A percentile compares a stretch with the other conserved stretches of the same genome.
Evolutionary conservation across 2,113 vertebrate genomes (phyloP).

Genomic region (Clupea harengus): DNA sequence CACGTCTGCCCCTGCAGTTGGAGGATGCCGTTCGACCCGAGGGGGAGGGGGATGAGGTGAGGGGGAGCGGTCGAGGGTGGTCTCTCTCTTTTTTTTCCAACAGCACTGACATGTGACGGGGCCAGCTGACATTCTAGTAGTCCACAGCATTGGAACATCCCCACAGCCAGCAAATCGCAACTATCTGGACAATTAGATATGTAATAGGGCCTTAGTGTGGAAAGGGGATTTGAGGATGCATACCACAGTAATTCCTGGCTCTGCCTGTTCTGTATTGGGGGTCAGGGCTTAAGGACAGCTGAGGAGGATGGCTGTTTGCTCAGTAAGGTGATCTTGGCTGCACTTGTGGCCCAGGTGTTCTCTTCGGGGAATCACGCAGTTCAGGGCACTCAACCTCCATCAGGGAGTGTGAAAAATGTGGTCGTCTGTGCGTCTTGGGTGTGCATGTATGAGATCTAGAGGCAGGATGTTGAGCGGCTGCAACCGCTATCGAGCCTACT

Average conservation of each 20-base stretch:
- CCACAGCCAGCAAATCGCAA: not conserved
- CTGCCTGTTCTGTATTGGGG: not conserved
- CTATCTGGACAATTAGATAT: conserved; percentile 5
- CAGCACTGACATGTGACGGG: not conserved
- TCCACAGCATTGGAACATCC: not conserved
- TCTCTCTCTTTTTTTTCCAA: too few relatives aligned
- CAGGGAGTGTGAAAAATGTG: not conserved
- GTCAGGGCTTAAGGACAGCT: conserved; percentile 16
- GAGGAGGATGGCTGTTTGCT: conserved; percentile 14
- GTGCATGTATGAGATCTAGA: not conserved
- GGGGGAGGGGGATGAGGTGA: conserved; percentile 92
- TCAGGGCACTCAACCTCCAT: not conserved
- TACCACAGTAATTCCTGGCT: conserved; percentile 2
- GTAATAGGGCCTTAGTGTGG: not conserved
- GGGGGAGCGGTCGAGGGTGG: conserved; percentile 10
- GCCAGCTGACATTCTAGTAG: not conserved
- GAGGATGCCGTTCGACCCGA: conserved; percentile 93
- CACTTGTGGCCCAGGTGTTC: conserved; percentile 31
- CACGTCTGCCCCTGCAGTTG: conserved; percentile 91
- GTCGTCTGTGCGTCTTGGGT: not conserved
- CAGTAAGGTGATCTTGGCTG: conserved; percentile 19
- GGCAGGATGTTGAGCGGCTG: conserved; percentile 5
- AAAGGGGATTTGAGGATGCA: not conserved
- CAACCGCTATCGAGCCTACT: not conserved
- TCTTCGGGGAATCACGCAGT: not conserved